Evolutionary conservation across 2,113 vertebrate species (phyloP), one percentile per base, ranked within the genome.

Genomic region (Otolemur garnettii): DNA sequence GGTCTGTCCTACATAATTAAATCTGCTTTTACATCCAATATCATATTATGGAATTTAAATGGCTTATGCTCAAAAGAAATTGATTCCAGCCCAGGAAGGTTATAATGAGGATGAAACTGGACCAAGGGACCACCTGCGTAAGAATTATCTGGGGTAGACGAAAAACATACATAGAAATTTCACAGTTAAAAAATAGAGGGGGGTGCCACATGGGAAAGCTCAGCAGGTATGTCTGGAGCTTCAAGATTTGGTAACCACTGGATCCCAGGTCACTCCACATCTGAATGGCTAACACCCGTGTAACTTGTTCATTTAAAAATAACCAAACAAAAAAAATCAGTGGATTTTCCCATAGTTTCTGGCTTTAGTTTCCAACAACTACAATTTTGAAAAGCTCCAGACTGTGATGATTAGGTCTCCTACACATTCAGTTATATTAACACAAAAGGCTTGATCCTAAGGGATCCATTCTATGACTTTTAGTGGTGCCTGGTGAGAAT

Each of bases 1-100:
- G 7, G 35, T 57, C 35, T 94, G 79, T 53, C 86, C 83, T 81
- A 77, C 42, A 93, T 92, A 95, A 97, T 91, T 87, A 88, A 90
- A 90, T 90, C 84, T 87, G 62, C 74, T 71, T 62, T 69, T 87
- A 93, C 17, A 82, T 59, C 83, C 78, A 92, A 26, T 83, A 93
- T 80, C 33, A 77, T 57, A 88, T 87, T 86, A 83, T 26, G 26
- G 35, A 87, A 94, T 62, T 94, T 80, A 87, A 93, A 93, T 38
- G 26, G 84, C 45, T 93, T 90, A 60, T 7, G 35, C 60, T 86
- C 69, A 71, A 80, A 80, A 84, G 77, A 91, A 97, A 91, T 38
- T 15, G 35, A 95, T 87, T 90, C 24, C 35, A 89, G n/a, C 50
- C 59, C 84, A 4, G 35, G 24, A 77, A 89, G 19, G 17, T 78